These are phyloP conservation scores for Lordiphosa fenestrarum DNA, from an alignment of 2,888 invertebrate species.

Conservation along the genomic window DNA sequence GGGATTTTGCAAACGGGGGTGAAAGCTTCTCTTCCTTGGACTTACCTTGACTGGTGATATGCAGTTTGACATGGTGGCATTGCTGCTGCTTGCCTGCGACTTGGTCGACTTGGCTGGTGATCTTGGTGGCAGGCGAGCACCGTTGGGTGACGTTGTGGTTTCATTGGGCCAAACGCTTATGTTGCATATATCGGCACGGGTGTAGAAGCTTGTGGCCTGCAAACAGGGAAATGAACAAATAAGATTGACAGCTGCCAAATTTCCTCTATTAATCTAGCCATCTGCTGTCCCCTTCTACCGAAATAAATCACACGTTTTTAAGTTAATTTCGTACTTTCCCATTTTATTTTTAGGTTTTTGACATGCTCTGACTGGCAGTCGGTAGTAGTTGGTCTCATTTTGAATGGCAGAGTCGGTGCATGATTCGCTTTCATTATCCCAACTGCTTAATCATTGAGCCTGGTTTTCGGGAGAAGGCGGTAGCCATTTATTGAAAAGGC, in stretches of 20 bases:
- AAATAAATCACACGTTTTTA: constrained; percentile 72
- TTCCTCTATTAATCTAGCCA: neutral
- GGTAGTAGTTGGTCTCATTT: constrained; percentile 37
- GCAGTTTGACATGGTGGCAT: constrained; percentile 58
- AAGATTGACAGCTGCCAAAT: constrained; percentile 15
- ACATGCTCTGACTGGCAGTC: constrained; percentile 57
- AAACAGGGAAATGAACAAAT: constrained; percentile 11
- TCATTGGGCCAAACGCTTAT: constrained; percentile 64
- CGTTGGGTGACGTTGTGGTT: constrained; percentile 28
- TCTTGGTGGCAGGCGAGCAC: constrained; percentile 66
- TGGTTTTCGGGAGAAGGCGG: constrained; percentile 34
- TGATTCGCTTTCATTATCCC: constrained; percentile 72
- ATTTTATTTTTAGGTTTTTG: constrained; percentile 45
- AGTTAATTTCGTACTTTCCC: constrained; percentile 71
- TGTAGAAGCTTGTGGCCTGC: constrained; percentile 51
- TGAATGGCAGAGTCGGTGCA: constrained; percentile 57
- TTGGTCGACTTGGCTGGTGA: constrained; percentile 73
- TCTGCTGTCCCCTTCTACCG: constrained; percentile 55
- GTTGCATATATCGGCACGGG: constrained; percentile 75
- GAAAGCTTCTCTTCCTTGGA: constrained; percentile 8
- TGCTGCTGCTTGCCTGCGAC: constrained; percentile 71
- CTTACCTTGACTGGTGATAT: constrained; percentile 63
- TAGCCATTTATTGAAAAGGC: constrained; percentile 66
- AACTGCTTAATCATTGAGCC: constrained; percentile 69
- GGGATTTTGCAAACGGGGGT: constrained; percentile 1